Evolutionary conservation across 2,113 vertebrate species (phyloP).

Genomic region (Chlamydotis undulata): DNA sequence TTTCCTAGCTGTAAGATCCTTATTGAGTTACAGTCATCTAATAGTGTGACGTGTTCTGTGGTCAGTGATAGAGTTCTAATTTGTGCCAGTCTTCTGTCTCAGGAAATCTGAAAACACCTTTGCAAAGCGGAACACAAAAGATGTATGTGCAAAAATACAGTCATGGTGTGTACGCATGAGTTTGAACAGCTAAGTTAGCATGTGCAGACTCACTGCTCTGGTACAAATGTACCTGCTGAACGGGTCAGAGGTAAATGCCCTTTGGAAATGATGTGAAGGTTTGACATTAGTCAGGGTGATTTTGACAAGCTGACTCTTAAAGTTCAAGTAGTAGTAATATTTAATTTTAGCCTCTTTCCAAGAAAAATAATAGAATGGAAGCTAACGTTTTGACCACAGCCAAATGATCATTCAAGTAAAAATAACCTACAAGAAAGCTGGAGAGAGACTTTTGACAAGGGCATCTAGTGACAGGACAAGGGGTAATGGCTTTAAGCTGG

Average conservation of each 20-base stretch:
- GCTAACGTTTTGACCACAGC: neutral
- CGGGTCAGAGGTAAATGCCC: neutral
- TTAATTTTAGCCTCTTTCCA: neutral
- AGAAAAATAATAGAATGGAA: neutral
- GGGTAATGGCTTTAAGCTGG: too few species aligned
- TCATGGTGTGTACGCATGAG: neutral
- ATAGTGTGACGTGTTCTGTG: neutral
- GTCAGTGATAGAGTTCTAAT: neutral
- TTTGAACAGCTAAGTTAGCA: neutral
- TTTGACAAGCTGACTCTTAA: neutral
- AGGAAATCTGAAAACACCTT: neutral
- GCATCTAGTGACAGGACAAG: too few species aligned
- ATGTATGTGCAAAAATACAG: neutral
- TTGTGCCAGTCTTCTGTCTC: neutral
- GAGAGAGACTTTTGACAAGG: too few species aligned
- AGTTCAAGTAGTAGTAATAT: neutral
- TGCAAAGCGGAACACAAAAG: neutral
- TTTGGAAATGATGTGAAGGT: neutral
- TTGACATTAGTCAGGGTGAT: neutral
- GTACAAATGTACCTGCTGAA: neutral
- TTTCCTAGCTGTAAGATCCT: neutral
- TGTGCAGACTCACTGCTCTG: neutral
- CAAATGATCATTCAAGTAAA: neutral
- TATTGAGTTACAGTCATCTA: neutral
- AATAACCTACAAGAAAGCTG: neutral